Percentiles rank a stretch among this genome's conserved stretches.
Conservation (phyloP, 1,140 invertebrate species). For the Hormaphis cornu region DNA sequence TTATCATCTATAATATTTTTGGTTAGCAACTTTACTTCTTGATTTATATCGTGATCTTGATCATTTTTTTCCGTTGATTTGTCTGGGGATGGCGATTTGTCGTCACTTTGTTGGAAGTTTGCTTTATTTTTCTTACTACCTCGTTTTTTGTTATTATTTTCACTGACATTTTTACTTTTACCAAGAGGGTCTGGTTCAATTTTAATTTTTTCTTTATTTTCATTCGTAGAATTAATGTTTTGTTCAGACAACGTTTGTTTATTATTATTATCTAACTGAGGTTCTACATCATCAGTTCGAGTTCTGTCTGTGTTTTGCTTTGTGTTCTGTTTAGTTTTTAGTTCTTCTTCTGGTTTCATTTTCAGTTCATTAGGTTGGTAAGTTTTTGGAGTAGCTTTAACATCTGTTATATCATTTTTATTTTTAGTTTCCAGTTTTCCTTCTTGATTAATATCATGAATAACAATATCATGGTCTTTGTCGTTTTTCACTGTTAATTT, state of each 20-base stretch:
- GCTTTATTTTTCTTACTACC: constrained; percentile 40
- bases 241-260: constrained; percentile 35
- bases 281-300: constrained; percentile 9
- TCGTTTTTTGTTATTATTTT: constrained; percentile 38
- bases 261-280: constrained; percentile 40
- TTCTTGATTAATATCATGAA: constrained; percentile 17
- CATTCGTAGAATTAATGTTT: constrained; percentile 40
- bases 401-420: too few relatives aligned
- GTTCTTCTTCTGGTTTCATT: too few relatives aligned
- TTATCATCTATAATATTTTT: too few relatives aligned
- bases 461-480: too few relatives aligned
- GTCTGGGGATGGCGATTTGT: constrained; percentile 34
- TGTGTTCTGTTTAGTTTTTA: neutral
- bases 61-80: neutral
- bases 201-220: constrained; percentile 40
- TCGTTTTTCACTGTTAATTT: neutral
- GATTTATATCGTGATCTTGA: constrained; percentile 16
- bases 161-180: too few relatives aligned
- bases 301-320: neutral
- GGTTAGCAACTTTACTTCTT: too few relatives aligned
- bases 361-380: too few relatives aligned
- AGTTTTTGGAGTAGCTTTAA: too few relatives aligned
- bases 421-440: too few relatives aligned
- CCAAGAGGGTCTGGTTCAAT: constrained; percentile 31
- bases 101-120: constrained; percentile 24